Conservation (phyloP, 2,797 vertebrate genomes). For the Esox masquinongy region DNA sequence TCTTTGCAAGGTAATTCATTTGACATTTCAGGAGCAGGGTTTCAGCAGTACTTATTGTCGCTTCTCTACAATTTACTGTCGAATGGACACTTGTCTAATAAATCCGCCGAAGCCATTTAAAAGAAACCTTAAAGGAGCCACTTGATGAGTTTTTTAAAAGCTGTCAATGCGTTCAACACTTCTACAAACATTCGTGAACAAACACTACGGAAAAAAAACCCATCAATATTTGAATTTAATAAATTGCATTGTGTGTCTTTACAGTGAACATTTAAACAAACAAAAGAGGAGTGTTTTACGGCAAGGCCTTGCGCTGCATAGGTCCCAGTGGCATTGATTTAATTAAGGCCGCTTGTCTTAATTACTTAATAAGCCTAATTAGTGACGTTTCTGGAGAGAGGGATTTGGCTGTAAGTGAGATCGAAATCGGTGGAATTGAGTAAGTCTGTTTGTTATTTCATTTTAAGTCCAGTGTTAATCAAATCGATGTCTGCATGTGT, state of each 20-base stretch:
- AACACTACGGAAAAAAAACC: constrained; percentile 25
- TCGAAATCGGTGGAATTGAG: constrained; percentile 65
- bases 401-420: constrained; percentile 67
- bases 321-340: constrained; percentile 74
- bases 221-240: constrained; percentile 36
- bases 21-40: constrained; percentile 67
- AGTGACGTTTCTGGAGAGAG: constrained; percentile 66
- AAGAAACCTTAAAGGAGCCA: not conserved
- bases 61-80: constrained; percentile 55
- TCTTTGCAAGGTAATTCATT: constrained; percentile 70
- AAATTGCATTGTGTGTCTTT: constrained; percentile 45
- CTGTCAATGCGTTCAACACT: not conserved
- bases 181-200: constrained; percentile 1
- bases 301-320: constrained; percentile 53
- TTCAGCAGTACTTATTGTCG: constrained; percentile 52
- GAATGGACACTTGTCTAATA: constrained; percentile 57
- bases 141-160: not conserved
- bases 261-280: constrained; percentile 45
- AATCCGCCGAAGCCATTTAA: constrained; percentile 34
- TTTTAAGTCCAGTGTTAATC: constrained; percentile 5
- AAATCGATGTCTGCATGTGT: not conserved
- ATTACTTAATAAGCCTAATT: constrained; percentile 81
- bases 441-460: constrained; percentile 69
- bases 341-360: constrained; percentile 79
- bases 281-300: constrained; percentile 62